Conservation (phyloP, 2,888 invertebrate species). For the Epistrophe grossulariae region DNA sequence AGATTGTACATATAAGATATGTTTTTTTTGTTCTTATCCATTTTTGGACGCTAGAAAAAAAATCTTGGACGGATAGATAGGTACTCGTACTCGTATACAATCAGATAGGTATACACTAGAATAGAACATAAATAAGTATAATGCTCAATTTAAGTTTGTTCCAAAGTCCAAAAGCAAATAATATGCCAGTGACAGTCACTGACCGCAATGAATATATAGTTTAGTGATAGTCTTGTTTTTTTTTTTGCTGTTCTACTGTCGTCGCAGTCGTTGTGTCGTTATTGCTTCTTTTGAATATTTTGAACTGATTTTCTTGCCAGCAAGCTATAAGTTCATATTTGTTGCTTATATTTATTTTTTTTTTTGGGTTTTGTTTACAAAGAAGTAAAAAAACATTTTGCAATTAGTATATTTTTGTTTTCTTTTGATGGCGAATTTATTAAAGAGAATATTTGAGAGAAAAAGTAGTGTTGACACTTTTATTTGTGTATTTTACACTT, state of each 20-base stretch:
- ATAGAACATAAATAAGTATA: not conserved
- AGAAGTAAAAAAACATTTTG: constrained; percentile 41
- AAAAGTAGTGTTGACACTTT: constrained; percentile 9
- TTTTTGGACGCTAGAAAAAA: not conserved
- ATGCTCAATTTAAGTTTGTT: constrained; percentile 43
- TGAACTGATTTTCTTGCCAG: not conserved
- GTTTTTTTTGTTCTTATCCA: not conserved
- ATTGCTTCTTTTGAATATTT: not conserved
- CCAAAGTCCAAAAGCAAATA: constrained; percentile 58
- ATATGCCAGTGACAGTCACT: constrained; percentile 57
- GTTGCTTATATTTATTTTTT: not conserved
- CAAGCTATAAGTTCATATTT: not conserved
- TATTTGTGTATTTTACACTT: too few relatives aligned
- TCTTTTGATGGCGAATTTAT: not conserved
- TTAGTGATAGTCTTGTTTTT: constrained; percentile 14
- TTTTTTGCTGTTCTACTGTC: not conserved
- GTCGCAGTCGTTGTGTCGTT: not conserved
- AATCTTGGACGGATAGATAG: not conserved
- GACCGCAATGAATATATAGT: constrained; percentile 55
- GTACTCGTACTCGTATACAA: not conserved
- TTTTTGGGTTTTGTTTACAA: constrained; percentile 32
- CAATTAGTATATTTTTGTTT: constrained; percentile 38
- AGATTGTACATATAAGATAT: not conserved
- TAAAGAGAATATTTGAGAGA: not conserved
- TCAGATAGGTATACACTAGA: not conserved